Percentiles rank a stretch among this genome's conserved stretches.
Evolutionary conservation across 2,113 vertebrate species (phyloP).

Genomic region (Rhadina sibilatrix): DNA sequence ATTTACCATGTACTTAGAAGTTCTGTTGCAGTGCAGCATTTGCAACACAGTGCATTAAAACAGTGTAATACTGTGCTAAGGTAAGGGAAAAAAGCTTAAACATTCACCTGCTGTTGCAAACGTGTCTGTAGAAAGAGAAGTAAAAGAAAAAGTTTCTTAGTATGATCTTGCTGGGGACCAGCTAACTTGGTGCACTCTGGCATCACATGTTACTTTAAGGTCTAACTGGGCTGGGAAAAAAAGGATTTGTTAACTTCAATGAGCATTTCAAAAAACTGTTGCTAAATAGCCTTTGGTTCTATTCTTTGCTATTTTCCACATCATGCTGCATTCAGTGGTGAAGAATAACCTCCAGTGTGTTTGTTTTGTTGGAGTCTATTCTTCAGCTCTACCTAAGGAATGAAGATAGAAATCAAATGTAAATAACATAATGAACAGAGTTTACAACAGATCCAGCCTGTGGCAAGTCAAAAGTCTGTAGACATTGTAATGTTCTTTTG

Average conservation of each 20-base stretch:
- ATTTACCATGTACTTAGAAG: not conserved
- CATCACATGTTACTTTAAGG: not conserved
- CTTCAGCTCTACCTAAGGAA: not conserved
- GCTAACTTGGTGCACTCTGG: constrained; percentile 36
- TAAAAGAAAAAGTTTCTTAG: not conserved
- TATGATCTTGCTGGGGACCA: not conserved
- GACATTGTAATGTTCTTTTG: not conserved
- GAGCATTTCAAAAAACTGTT: not conserved
- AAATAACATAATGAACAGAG: not conserved
- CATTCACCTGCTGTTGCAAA: not conserved
- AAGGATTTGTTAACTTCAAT: not conserved
- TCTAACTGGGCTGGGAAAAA: not conserved
- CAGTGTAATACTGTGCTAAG: not conserved
- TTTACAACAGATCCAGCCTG: not conserved
- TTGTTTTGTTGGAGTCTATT: not conserved
- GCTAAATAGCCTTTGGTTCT: not conserved
- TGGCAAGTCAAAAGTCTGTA: not conserved
- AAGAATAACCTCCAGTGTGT: not conserved
- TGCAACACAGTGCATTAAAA: not conserved
- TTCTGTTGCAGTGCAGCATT: not conserved
- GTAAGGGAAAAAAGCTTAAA: not conserved
- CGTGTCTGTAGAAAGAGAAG: not conserved
- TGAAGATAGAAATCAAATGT: not conserved
- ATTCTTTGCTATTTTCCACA: not conserved
- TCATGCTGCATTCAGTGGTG: not conserved